A percentile compares a stretch with the other conserved stretches of the same genome.
These are phyloP conservation scores for Apodemus agrarius DNA, from an alignment of 2,797 vertebrate species.

Conservation along the genomic window DNA sequence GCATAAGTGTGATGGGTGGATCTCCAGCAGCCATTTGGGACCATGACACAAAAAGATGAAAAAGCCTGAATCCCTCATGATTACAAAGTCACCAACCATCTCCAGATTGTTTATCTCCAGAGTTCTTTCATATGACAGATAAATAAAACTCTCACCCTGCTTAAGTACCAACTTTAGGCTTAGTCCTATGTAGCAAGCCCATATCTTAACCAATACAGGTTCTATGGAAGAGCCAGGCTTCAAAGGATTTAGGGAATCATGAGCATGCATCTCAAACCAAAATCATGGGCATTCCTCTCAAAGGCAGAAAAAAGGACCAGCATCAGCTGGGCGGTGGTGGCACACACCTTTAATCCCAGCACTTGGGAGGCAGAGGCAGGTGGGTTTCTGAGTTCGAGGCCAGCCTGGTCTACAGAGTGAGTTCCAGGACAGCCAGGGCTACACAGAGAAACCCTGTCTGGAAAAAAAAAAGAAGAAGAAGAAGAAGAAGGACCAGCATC, in stretches of 20 bases:
- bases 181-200: slow-evolving; percentile 6
- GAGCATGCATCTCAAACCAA: background rate
- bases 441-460: too few species aligned
- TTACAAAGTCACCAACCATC: background rate
- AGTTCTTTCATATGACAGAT: background rate
- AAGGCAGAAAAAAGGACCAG: too few species aligned
- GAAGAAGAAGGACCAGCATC: background rate
- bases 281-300: too few species aligned
- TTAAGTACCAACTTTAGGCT: background rate
- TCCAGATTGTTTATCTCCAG: background rate
- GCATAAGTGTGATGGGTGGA: background rate
- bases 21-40: slow-evolving; percentile 18
- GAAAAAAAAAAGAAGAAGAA: too few species aligned
- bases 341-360: too few species aligned
- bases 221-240: slow-evolving; percentile 29
- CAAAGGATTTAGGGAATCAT: background rate
- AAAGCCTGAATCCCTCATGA: slow-evolving; percentile 34
- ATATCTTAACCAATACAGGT: slow-evolving; percentile 6
- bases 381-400: too few species aligned
- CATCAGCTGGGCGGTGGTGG: too few species aligned
- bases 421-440: too few species aligned
- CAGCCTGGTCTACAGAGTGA: too few species aligned
- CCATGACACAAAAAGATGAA: background rate
- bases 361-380: too few species aligned
- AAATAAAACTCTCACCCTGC: slow-evolving; percentile 1